Percentiles rank a stretch among this genome's conserved stretches.
Evolutionary conservation across 2,113 vertebrate species (phyloP).

Genomic region (Neogale vison): DNA sequence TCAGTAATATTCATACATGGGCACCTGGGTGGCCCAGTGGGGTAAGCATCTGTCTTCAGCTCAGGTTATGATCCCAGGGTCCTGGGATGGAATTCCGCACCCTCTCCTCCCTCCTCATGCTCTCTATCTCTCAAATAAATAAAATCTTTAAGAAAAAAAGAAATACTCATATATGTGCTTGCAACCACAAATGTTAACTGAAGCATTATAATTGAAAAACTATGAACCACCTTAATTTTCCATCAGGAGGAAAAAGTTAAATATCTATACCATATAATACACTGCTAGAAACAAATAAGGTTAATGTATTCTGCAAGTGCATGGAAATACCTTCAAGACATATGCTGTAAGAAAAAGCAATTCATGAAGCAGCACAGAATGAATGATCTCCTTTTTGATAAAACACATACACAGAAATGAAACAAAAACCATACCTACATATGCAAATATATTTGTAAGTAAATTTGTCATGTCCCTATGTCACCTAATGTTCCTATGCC

Average conservation of each 20-base stretch:
- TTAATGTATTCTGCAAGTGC: neutral
- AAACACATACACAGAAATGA: neutral
- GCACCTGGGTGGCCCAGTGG: neutral
- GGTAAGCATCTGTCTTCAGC: neutral
- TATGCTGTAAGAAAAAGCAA: slow-evolving; percentile 5
- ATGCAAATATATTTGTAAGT: neutral
- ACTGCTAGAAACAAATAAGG: neutral
- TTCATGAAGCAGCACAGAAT: neutral
- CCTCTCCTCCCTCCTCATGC: neutral
- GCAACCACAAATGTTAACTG: neutral
- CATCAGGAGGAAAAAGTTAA: slow-evolving; percentile 26
- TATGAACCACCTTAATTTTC: slow-evolving; percentile 22
- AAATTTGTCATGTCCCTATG: neutral
- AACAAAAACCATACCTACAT: neutral
- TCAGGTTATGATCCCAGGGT: neutral
- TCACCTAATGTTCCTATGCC: neutral
- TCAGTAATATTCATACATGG: neutral
- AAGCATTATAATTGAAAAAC: neutral
- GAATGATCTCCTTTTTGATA: neutral
- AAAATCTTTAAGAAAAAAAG: neutral
- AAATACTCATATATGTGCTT: neutral
- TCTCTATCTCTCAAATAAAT: neutral
- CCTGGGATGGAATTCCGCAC: neutral
- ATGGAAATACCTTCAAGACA: neutral
- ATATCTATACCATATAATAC: neutral